Evolutionary conservation across 2,113 vertebrate species (phyloP), one percentile per base, ranked within the genome.

Genomic region (Chaenocephalus aceratus): DNA sequence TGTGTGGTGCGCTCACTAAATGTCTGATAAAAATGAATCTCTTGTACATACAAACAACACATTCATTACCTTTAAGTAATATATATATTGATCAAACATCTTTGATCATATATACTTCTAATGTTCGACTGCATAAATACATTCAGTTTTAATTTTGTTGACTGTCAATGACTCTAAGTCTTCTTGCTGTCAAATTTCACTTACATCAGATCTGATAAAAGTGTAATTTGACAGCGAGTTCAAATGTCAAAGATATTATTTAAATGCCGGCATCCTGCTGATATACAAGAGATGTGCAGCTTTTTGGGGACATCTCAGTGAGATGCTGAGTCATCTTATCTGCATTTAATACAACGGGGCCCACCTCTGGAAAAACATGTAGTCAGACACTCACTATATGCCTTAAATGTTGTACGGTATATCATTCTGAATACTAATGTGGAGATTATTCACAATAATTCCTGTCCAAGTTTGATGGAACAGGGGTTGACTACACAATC

Each of bases 391-490:
- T 63, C 68, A 51, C 23, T 59, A 51, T 41, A 48, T 62, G 44
- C 73, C 62, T 69, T 78, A 57, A 72, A 70, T 76, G 81, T 71
- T 63, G 68, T 44, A 10, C 45, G 63, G 74, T 89, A 68, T 81
- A 71, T 83, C 81, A 83, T 64, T 72, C 23, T 64, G 70, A 59
- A 82, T 72, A 70, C 72, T 77, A 30, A 80, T 41, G 86, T 81
- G 21, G 54, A 6, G 75, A 51, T 58, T 77, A 86, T 86, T 87
- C 87, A 79, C 62, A 62, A 57, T 65, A 44, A 77, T 36, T 70
- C 18, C 1, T 16, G 23, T 45, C 18, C 15, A 5, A 67, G 56
- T 64, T 53, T n/a, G 45, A 77, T 51, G 58, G 79, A 66, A 14
- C 46, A 64, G 72, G 72, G 65, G 62, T 75, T 79, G 75, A 45